phyloP scores from a whole-genome alignment of 2,888 invertebrate genomes.

The Drosophila neotestacea region DNA sequence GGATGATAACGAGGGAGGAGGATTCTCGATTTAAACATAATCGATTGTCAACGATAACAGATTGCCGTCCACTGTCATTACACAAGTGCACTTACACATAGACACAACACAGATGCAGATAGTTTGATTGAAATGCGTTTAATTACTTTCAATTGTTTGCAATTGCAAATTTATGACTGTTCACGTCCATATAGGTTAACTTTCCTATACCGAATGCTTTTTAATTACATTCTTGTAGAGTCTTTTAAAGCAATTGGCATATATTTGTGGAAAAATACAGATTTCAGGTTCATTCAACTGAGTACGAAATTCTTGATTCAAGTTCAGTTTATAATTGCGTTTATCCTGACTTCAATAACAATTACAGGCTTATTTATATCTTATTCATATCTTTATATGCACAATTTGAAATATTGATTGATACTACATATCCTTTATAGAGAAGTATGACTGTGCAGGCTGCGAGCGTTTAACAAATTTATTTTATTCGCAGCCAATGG shows the following conservation, averaged over 20 bases:
- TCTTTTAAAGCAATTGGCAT: neutral
- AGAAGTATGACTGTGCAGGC: neutral
- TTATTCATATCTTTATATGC: too few species aligned
- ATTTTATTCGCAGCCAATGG: constrained; percentile 33
- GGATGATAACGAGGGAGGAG: neutral
- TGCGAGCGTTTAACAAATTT: constrained; percentile 7
- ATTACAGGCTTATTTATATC: too few species aligned
- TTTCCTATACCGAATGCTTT: neutral
- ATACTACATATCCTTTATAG: neutral
- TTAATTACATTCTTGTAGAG: neutral
- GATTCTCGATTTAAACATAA: constrained; percentile 41
- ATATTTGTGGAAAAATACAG: neutral
- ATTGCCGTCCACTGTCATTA: constrained; percentile 54
- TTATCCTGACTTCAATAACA: too few species aligned
- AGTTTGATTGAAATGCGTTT: constrained; percentile 66
- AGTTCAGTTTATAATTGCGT: too few species aligned
- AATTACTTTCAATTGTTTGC: constrained; percentile 70
- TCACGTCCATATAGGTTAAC: neutral
- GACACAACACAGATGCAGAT: constrained; percentile 1
- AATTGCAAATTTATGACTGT: constrained; percentile 43
- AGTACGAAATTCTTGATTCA: too few species aligned
- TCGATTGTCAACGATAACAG: constrained; percentile 47
- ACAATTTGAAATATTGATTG: neutral
- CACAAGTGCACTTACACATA: constrained; percentile 19
- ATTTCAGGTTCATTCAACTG: too few species aligned